Conservation (phyloP, 2,888 invertebrate genomes). For the Venusia cambrica region DNA sequence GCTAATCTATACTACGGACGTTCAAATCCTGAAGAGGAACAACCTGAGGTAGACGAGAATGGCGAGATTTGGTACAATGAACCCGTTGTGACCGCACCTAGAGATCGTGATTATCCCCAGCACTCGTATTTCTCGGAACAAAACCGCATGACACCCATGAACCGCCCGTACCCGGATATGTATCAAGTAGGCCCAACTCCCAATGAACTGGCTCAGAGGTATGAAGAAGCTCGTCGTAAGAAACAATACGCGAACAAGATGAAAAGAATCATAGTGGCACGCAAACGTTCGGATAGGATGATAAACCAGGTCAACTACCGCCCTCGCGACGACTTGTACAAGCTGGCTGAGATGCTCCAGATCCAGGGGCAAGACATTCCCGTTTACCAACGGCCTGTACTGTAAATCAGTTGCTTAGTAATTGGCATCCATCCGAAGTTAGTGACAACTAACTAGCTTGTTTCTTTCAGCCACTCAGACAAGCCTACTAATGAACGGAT, state of each 20-base stretch:
- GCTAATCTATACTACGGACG: conserved; percentile 65
- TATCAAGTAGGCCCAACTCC: conserved; percentile 68
- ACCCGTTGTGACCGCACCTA: conserved; percentile 75
- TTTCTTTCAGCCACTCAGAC: conserved; percentile 23
- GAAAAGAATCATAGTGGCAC: conserved; percentile 84
- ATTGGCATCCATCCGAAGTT: conserved; percentile 43
- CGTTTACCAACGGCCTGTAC: conserved; percentile 82
- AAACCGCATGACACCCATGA: conserved; percentile 60
- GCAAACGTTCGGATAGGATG: conserved; percentile 73
- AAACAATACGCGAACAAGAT: conserved; percentile 72
- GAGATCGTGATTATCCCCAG: conserved; percentile 63
- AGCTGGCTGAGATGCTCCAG: conserved; percentile 80
- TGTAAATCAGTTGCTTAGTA: conserved; percentile 59
- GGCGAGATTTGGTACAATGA: conserved; percentile 82
- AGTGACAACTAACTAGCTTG: conserved; percentile 28
- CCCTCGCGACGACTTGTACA: conserved; percentile 81
- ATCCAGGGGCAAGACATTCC: conserved; percentile 81
- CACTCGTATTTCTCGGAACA: conserved; percentile 74
- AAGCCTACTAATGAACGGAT: conserved; percentile 36
- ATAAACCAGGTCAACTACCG: conserved; percentile 68
- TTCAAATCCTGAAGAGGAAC: conserved; percentile 69
- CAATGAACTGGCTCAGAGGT: conserved; percentile 64
- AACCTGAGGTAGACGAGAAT: conserved; percentile 73
- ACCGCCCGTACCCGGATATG: conserved; percentile 59
- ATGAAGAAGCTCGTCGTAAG: conserved; percentile 73